These are phyloP conservation scores for Venusia cambrica DNA, from an alignment of 2,888 invertebrate genomes.

Conservation along the genomic window DNA sequence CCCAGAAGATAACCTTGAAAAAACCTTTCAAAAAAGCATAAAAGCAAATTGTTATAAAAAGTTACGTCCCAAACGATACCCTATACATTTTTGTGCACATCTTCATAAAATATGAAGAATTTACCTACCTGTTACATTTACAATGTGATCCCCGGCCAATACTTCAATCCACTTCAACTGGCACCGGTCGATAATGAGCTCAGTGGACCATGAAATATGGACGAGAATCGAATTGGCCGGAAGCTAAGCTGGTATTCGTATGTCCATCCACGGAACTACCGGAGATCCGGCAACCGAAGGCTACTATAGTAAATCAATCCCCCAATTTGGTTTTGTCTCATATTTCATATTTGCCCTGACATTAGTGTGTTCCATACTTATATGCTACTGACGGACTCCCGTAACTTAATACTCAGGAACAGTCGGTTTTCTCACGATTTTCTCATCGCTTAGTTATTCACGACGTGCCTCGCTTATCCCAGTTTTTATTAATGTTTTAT, in stretches of 20 bases:
- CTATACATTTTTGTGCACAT: constrained; percentile 32
- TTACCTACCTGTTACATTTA: constrained; percentile 47
- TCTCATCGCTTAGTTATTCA: constrained; percentile 37
- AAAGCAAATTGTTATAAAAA: background rate
- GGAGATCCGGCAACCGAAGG: constrained; percentile 46
- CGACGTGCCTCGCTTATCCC: constrained; percentile 32
- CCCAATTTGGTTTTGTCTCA: constrained; percentile 48
- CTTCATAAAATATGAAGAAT: constrained; percentile 48
- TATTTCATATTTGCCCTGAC: constrained; percentile 57
- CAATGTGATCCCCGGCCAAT: constrained; percentile 42
- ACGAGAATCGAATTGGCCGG: constrained; percentile 24
- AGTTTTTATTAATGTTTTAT: constrained; percentile 35
- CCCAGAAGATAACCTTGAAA: constrained; percentile 7
- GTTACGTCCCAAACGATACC: constrained; percentile 20
- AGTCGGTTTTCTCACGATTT: constrained; percentile 34
- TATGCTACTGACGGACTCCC: constrained; percentile 36
- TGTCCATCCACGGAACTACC: constrained; percentile 28
- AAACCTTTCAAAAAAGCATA: constrained; percentile 2
- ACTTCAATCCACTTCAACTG: constrained; percentile 43
- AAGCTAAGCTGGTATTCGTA: constrained; percentile 18
- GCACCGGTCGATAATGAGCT: constrained; percentile 39
- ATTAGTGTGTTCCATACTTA: constrained; percentile 52
- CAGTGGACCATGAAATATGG: constrained; percentile 39
- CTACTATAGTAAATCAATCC: constrained; percentile 60
- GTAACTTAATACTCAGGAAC: constrained; percentile 43